A percentile compares a stretch with the other conserved stretches of the same genome.
phyloP scores from a whole-genome alignment of 2,113 vertebrate genomes.

The Nansenia antarctica region DNA sequence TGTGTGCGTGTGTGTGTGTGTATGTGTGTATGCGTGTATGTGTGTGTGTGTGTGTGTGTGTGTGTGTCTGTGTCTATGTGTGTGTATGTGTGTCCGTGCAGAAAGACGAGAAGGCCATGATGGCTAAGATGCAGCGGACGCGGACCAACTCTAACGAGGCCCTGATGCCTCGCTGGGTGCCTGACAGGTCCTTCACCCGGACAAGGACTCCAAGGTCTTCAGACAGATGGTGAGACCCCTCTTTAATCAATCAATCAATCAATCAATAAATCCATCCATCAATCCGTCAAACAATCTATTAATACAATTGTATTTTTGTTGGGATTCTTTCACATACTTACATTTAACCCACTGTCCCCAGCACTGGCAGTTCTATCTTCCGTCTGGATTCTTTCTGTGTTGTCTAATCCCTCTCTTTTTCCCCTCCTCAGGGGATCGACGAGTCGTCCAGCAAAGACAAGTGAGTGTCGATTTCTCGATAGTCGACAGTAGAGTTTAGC shows the following conservation, averaged over 20 bases:
- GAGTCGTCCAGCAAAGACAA: constrained; percentile 93
- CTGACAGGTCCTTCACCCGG: constrained; percentile 89
- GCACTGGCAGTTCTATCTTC: no score
- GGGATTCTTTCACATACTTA: no score
- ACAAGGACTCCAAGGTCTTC: constrained; percentile 97
- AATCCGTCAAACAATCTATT: not conserved
- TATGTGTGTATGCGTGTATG: constrained; percentile 42
- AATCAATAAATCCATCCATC: no score
- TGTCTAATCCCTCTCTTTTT: constrained; percentile 18
- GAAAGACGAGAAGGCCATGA: constrained; percentile 96
- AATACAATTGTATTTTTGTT: no score
- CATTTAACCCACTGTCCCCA: no score
- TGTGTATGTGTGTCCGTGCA: constrained; percentile 47
- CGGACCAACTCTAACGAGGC: constrained; percentile 89
- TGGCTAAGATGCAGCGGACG: constrained; percentile 91
- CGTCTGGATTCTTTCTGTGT: not conserved
- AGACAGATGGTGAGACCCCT: constrained; percentile 91
- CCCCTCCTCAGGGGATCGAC: constrained; percentile 71
- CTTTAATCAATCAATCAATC: no score
- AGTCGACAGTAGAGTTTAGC: no score
- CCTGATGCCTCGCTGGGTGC: constrained; percentile 90
- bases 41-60: not conserved
- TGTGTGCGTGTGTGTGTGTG: not conserved
- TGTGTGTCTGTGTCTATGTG: constrained; percentile 39
- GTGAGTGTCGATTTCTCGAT: constrained; percentile 73